Evolutionary conservation across 2,888 invertebrate genomes (phyloP).

Genomic region (Incurvaria masculella): DNA sequence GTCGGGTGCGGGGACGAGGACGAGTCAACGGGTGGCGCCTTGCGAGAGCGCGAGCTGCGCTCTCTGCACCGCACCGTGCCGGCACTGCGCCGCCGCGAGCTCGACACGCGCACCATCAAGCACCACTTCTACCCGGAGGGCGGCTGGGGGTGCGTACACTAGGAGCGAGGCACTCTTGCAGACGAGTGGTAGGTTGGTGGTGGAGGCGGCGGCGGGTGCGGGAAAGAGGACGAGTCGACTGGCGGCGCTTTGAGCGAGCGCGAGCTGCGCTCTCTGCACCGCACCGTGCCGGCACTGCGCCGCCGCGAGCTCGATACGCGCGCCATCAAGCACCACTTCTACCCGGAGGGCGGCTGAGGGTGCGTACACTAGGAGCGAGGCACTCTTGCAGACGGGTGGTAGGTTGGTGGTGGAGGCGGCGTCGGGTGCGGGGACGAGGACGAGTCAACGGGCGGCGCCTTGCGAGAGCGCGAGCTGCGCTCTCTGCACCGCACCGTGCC

Average conservation of each 20-base stretch:
- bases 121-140: conserved; percentile 84
- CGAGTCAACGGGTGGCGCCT: conserved; percentile 65
- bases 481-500: conserved; percentile 79
- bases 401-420: conserved; percentile 25
- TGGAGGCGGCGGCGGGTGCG: background rate
- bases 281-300: conserved; percentile 75
- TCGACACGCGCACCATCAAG: conserved; percentile 73
- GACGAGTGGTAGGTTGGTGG: conserved; percentile 44
- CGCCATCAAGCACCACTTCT: conserved; percentile 78
- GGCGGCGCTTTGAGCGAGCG: conserved; percentile 67
- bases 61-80: conserved; percentile 79
- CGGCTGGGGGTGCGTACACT: conserved; percentile 76
- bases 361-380: conserved; percentile 44
- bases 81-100: conserved; percentile 70
- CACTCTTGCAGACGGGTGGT: conserved; percentile 46
- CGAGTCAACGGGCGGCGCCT: conserved; percentile 65
- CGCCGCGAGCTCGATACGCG: conserved; percentile 73
- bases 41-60: conserved; percentile 72
- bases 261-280: conserved; percentile 75
- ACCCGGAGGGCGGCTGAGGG: conserved; percentile 83
- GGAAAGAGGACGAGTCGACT: conserved; percentile 59
- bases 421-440: conserved; percentile 31
- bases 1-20: conserved; percentile 31
- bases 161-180: too few species aligned
- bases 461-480: conserved; percentile 72